Evolutionary conservation across 1,140 invertebrate genomes (phyloP), one percentile per base, ranked within the genome.

Genomic region (Melitaea cinxia): DNA sequence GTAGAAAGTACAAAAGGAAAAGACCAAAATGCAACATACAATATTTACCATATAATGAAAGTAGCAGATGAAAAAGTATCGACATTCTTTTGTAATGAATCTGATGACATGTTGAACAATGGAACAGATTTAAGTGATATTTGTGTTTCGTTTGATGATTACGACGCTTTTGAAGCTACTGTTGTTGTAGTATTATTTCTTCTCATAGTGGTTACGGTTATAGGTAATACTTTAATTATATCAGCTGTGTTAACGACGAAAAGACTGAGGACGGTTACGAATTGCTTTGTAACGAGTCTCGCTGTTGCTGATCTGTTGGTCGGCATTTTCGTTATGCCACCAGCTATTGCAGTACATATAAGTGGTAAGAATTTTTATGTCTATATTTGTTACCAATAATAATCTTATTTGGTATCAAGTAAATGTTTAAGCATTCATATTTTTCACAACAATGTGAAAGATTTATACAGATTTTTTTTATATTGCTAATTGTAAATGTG

Each of bases 261-360:
- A 65, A 94, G 97, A 54, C 91, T 99, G 33, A 93, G 97, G 58
- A 98, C 97, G 15, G 97, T 98, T 21, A 98, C 98, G 60, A 99
- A 99, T 91, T 98, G 97, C 91, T 98, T 98, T 86, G 95, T 99
- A 24, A 98, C 97, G 65, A 98, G 96, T 37, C 88, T 98, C 74
- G 97, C 98, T 0, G 94, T 96, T 0, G 97, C 97, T 45, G 98
- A 99, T 93, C 94, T 97, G 78, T 91, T 97, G 54, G 97, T 99
- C 0, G 97, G 97, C 0, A 94, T 97, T 39, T 96, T 98, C 72
- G 98, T 99, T 0, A 98, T 99, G 97, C 98, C 98, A 9, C 96
- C 97, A 47, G 96, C 96, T 58, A 96, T 99, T 23, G 93, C 93
- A 47, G 92, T 94, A n/a, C 91, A 93, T 87, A 89, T 94, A 26